Evolutionary conservation across 1,140 invertebrate species (phyloP).

Genomic region (Lasioglossum baleicum): DNA sequence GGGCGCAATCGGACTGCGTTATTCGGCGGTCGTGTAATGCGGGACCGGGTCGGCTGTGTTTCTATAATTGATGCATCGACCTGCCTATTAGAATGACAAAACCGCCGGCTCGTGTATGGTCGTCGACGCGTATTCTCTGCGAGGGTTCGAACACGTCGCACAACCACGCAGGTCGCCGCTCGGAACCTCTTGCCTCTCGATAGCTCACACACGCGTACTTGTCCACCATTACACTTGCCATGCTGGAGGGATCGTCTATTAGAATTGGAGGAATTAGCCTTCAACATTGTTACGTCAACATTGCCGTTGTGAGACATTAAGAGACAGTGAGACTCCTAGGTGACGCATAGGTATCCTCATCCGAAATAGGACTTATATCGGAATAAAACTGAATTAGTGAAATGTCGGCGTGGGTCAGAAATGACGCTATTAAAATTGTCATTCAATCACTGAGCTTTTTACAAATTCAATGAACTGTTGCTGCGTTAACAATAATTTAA

Average conservation of each 20-base stretch:
- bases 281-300: not conserved
- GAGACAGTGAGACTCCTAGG: too few species aligned
- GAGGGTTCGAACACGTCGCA: slow-evolving; percentile 40
- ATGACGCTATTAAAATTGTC: too few species aligned
- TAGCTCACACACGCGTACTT: slow-evolving; percentile 18
- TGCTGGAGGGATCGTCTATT: slow-evolving; percentile 2
- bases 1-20: slow-evolving; percentile 68
- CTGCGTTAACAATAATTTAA: too few species aligned
- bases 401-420: too few species aligned
- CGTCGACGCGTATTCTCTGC: slow-evolving; percentile 51
- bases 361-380: too few species aligned
- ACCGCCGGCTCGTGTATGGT: slow-evolving; percentile 59
- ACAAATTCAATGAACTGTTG: too few species aligned
- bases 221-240: slow-evolving; percentile 12
- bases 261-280: slow-evolving; percentile 28
- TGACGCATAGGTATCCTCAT: too few species aligned
- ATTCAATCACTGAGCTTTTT: too few species aligned
- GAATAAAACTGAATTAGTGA: too few species aligned
- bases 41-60: slow-evolving; percentile 63
- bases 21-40: slow-evolving; percentile 67
- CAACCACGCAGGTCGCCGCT: slow-evolving; percentile 26
- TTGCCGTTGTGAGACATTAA: not conserved
- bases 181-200: slow-evolving; percentile 22
- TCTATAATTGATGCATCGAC: slow-evolving; percentile 76
- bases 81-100: slow-evolving; percentile 73